Conservation (phyloP, 2,113 vertebrate species). For the Rhinolophus sinicus region DNA sequence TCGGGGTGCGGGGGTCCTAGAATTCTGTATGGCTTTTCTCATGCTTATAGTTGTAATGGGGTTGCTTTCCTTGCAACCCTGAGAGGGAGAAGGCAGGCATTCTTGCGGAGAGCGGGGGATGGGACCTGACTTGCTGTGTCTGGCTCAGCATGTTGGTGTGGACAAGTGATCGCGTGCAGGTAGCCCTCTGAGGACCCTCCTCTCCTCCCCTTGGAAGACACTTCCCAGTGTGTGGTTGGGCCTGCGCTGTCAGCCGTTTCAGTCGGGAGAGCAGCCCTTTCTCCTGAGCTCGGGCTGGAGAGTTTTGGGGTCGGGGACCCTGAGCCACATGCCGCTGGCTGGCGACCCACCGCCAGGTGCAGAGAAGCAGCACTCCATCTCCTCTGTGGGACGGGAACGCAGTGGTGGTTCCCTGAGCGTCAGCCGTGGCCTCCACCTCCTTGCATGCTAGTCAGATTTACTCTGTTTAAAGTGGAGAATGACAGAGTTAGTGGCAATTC, state of each 20-base stretch:
- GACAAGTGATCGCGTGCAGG: accelerated
- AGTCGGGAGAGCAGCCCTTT: not conserved
- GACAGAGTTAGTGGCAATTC: not conserved
- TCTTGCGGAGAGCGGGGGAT: not conserved
- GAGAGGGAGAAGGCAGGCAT: not conserved
- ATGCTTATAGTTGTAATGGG: not conserved
- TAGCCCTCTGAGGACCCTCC: not conserved
- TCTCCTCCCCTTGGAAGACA: not conserved
- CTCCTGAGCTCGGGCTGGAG: not conserved
- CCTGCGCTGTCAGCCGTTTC: not conserved
- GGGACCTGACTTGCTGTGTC: not conserved
- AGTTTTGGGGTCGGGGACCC: not conserved
- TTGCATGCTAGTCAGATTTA: not conserved
- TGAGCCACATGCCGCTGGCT: not conserved
- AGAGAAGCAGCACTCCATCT: not conserved
- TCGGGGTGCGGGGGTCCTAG: not conserved
- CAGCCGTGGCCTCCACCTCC: not conserved
- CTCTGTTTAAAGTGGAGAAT: not conserved
- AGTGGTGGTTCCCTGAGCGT: not conserved
- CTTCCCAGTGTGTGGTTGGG: accelerated
- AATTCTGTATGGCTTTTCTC: not conserved
- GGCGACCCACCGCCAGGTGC: accelerated
- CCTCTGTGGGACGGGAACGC: not conserved
- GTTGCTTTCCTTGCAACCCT: not conserved
- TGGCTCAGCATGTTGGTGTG: not conserved